These are phyloP conservation scores for Corynorhinus townsendii DNA, from an alignment of 2,113 vertebrate species.

Conservation along the genomic window DNA sequence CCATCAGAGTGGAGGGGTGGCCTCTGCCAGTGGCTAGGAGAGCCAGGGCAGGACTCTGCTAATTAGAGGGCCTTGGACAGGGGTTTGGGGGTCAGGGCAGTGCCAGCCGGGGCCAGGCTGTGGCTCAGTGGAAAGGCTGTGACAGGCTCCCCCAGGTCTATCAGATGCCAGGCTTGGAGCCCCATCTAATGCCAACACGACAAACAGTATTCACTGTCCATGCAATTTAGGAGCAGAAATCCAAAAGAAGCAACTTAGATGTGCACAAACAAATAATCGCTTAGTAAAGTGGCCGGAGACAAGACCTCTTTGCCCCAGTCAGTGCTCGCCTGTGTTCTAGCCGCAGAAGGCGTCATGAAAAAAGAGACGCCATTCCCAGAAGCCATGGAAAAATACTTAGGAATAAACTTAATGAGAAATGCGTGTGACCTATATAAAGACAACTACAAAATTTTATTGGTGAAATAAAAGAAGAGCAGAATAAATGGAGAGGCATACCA, in stretches of 20 bases:
- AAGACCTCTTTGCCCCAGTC: not conserved
- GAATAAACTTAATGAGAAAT: slow-evolving; percentile 75
- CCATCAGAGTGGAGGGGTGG: not conserved
- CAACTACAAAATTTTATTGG: slow-evolving; percentile 76
- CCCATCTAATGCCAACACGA: not conserved
- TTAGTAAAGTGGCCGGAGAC: not conserved
- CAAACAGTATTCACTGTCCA: not conserved
- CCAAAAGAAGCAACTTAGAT: not conserved
- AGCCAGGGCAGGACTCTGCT: not conserved
- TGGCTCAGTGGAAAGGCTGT: not conserved
- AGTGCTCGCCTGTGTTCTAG: not conserved
- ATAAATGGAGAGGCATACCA: slow-evolving; percentile 58
- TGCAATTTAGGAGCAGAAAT: not conserved
- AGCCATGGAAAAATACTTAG: slow-evolving; percentile 62
- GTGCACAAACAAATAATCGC: not conserved
- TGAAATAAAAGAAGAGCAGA: slow-evolving; percentile 68
- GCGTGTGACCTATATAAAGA: slow-evolving; percentile 73
- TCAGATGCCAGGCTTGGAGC: not conserved
- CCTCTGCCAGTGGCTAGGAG: not conserved
- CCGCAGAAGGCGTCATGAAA: not conserved
- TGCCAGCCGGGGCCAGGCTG: not conserved
- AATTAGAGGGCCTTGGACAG: not conserved
- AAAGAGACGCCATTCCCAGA: slow-evolving; percentile 20
- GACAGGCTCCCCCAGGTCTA: not conserved
- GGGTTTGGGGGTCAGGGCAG: not conserved